Evolutionary conservation across 2,888 invertebrate species (phyloP).

Genomic region (Drosophila phalerata): DNA sequence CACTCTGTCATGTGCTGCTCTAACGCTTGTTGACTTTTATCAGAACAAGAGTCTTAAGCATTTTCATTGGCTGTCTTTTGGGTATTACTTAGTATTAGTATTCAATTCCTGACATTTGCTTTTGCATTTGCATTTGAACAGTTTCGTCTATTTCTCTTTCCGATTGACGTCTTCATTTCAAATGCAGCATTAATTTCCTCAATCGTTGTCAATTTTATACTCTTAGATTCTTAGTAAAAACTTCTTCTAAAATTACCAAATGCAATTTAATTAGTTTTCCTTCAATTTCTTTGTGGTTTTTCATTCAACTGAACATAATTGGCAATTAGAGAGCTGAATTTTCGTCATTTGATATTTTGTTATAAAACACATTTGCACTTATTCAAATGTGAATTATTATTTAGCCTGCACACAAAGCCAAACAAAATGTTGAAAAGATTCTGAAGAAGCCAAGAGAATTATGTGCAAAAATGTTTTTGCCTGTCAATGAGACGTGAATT

Average conservation of each 20-base stretch:
- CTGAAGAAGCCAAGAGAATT: slow-evolving; percentile 30
- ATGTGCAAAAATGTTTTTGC: slow-evolving; percentile 63
- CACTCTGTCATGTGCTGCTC: slow-evolving; percentile 5
- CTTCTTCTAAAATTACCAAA: slow-evolving; percentile 29
- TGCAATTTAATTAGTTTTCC: slow-evolving; percentile 62
- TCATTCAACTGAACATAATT: slow-evolving; percentile 43
- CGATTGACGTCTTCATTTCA: slow-evolving; percentile 46
- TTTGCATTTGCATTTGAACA: slow-evolving; percentile 37
- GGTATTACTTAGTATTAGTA: slow-evolving; percentile 51
- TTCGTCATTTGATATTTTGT: slow-evolving; percentile 37
- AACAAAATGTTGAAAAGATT: slow-evolving; percentile 21
- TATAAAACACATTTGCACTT: slow-evolving; percentile 10
- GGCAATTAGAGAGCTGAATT: slow-evolving; percentile 49
- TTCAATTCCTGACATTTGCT: slow-evolving; percentile 51
- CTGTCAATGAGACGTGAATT: slow-evolving; percentile 74
- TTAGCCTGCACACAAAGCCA: slow-evolving; percentile 29
- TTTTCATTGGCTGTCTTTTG: slow-evolving; percentile 52
- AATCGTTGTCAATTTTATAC: slow-evolving; percentile 38
- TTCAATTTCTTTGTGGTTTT: slow-evolving; percentile 18
- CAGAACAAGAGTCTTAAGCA: slow-evolving; percentile 12
- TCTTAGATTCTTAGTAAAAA: background rate
- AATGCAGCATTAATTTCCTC: slow-evolving; percentile 73
- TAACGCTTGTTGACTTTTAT: slow-evolving; percentile 42
- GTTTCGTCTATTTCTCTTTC: slow-evolving; percentile 10
- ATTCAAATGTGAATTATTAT: slow-evolving; percentile 44